Conservation (phyloP, 1,140 invertebrate species). For the Magallana angulata region DNA sequence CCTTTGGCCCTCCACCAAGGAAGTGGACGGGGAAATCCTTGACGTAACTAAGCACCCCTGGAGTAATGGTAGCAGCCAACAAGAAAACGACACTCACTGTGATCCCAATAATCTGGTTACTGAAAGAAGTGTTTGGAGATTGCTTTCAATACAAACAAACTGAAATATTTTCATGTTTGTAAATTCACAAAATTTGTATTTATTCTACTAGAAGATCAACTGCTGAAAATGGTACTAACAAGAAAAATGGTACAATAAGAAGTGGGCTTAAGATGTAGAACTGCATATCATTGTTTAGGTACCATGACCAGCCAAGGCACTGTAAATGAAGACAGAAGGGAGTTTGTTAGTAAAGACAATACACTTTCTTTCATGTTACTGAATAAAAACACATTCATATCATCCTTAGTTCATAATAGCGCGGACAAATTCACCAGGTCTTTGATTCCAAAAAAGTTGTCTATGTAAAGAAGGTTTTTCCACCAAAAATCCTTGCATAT, state of each 20-base stretch:
- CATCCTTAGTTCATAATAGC: too few species aligned
- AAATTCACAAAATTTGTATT: too few species aligned
- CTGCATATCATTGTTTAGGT: slow-evolving; percentile 90
- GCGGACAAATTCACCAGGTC: not conserved
- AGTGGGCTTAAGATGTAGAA: slow-evolving; percentile 86
- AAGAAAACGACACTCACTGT: not conserved
- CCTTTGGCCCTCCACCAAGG: not conserved
- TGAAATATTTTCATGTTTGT: too few species aligned
- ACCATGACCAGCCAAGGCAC: slow-evolving; percentile 88
- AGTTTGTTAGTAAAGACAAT: too few species aligned
- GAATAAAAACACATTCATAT: too few species aligned
- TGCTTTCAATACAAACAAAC: too few species aligned
- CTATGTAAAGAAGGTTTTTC: slow-evolving; percentile 89
- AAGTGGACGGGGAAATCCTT: not conserved
- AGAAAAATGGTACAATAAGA: slow-evolving; percentile 76
- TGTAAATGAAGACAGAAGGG: slow-evolving; percentile 75
- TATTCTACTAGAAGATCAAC: not conserved
- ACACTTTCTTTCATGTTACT: too few species aligned
- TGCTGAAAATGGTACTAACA: slow-evolving; percentile 56
- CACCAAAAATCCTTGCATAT: slow-evolving; percentile 87
- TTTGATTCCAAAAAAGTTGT: slow-evolving; percentile 81
- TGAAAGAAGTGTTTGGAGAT: not conserved
- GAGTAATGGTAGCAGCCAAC: slow-evolving; percentile 27
- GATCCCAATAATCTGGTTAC: not conserved
- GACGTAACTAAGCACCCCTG: not conserved